A percentile compares a stretch with the other conserved stretches of the same genome.
These are phyloP conservation scores for Litocranius walleri DNA, from an alignment of 2,113 vertebrate genomes.

Conservation along the genomic window DNA sequence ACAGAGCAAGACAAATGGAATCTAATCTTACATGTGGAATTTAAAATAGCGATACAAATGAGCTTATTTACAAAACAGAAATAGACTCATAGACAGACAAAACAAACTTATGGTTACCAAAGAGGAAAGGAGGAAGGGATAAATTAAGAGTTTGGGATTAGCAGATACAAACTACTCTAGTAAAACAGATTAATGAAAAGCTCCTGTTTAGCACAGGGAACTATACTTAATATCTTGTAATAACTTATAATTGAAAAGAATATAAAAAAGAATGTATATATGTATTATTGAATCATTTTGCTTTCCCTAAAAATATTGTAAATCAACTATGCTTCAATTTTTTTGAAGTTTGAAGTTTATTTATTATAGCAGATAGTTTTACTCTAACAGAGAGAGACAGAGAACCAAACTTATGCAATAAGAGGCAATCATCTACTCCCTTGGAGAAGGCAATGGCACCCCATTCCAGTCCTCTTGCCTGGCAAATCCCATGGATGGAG, in stretches of 20 bases:
- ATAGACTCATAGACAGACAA: background rate
- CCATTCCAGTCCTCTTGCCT: no score
- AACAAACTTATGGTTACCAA: background rate
- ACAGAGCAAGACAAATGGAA: background rate
- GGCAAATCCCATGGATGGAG: no score
- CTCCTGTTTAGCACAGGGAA: background rate
- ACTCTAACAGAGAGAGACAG: background rate
- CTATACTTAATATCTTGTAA: background rate
- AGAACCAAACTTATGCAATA: background rate
- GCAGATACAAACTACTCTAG: background rate
- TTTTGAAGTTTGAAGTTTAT: background rate
- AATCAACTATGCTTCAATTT: background rate
- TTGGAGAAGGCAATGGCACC: no score
- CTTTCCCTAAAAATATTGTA: background rate
- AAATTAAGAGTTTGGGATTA: background rate
- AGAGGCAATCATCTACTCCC: background rate
- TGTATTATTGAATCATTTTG: background rate
- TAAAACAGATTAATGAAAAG: background rate
- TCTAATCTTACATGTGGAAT: background rate
- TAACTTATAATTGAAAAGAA: background rate
- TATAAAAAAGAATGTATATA: background rate
- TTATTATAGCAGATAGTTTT: background rate
- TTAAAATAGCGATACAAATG: background rate
- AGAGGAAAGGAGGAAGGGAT: background rate
- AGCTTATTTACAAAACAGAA: background rate